Evolutionary conservation across 2,888 invertebrate species (phyloP).

Genomic region (Cataglyphis altisquamis): DNA sequence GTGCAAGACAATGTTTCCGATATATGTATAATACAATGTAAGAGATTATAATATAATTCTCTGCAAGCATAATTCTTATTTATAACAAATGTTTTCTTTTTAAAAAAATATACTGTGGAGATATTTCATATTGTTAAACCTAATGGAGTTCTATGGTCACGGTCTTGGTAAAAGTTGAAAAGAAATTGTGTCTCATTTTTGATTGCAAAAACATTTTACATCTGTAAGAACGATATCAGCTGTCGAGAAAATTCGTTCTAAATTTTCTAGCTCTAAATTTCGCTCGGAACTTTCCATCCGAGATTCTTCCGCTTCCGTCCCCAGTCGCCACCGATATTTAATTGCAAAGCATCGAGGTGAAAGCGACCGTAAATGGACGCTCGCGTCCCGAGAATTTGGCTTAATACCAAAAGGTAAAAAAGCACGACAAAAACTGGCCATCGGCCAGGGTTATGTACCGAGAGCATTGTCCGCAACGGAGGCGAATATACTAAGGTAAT

Average conservation of each 20-base stretch:
- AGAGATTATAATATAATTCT: not conserved
- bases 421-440: constrained; percentile 73
- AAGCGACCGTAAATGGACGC: constrained; percentile 58
- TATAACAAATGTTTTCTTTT: not conserved
- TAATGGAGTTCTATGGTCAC: not conserved
- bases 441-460: constrained; percentile 68
- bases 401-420: constrained; percentile 61
- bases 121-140: not conserved
- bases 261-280: constrained; percentile 33
- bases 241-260: constrained; percentile 16
- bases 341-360: constrained; percentile 35
- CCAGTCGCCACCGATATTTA: constrained; percentile 18
- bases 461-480: constrained; percentile 65
- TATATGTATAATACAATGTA: not conserved
- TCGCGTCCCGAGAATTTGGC: constrained; percentile 68
- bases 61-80: not conserved
- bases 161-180: not conserved
- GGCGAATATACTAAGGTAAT: constrained; percentile 57
- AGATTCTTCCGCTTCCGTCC: not conserved
- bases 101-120: not conserved
- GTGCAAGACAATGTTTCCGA: not conserved
- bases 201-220: not conserved
- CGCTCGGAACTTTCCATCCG: constrained; percentile 13
- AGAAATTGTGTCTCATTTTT: not conserved
- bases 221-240: not conserved